Percentiles rank a stretch among this genome's conserved stretches.
These are phyloP conservation scores for Vanessa tameamea DNA, from an alignment of 1,140 invertebrate species.

Conservation along the genomic window DNA sequence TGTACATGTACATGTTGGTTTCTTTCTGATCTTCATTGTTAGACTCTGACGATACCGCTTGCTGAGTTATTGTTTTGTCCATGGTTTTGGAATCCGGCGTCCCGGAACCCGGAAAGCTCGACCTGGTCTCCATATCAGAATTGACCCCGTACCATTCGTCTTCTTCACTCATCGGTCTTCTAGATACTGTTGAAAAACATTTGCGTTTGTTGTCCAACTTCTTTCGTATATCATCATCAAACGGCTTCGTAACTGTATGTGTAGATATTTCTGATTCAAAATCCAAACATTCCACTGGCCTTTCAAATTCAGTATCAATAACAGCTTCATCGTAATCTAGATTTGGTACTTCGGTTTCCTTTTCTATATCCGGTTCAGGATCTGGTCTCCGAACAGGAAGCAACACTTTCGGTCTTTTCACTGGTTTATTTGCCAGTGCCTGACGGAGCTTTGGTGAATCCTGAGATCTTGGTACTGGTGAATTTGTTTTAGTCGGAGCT, in stretches of 20 bases:
- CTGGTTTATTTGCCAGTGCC: slow-evolving; percentile 52
- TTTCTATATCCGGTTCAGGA: slow-evolving; percentile 32
- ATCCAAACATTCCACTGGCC: slow-evolving; percentile 46
- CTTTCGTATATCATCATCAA: slow-evolving; percentile 31
- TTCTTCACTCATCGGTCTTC: slow-evolving; percentile 55
- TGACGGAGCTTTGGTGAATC: slow-evolving; percentile 71
- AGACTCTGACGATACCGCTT: slow-evolving; percentile 47
- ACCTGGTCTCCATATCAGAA: slow-evolving; percentile 68
- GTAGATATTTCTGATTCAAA: slow-evolving; percentile 66
- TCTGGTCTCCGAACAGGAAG: slow-evolving; percentile 62
- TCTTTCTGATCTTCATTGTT: slow-evolving; percentile 56
- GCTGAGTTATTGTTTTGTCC: slow-evolving; percentile 39
- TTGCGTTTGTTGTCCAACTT: slow-evolving; percentile 50
- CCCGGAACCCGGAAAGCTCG: slow-evolving; percentile 64
- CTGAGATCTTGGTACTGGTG: slow-evolving; percentile 45
- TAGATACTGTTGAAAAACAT: slow-evolving; percentile 46
- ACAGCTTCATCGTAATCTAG: slow-evolving; percentile 18
- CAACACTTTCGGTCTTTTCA: slow-evolving; percentile 64
- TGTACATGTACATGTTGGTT: slow-evolving; percentile 59
- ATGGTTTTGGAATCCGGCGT: slow-evolving; percentile 64
- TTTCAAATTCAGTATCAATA: slow-evolving; percentile 4
- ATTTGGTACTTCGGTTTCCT: slow-evolving; percentile 33
- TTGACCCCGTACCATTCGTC: slow-evolving; percentile 58
- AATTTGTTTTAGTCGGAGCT: slow-evolving; percentile 35
- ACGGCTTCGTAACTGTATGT: slow-evolving; percentile 64